phyloP scores from a whole-genome alignment of 2,113 vertebrate species.

The Chloropsis hardwickii region DNA sequence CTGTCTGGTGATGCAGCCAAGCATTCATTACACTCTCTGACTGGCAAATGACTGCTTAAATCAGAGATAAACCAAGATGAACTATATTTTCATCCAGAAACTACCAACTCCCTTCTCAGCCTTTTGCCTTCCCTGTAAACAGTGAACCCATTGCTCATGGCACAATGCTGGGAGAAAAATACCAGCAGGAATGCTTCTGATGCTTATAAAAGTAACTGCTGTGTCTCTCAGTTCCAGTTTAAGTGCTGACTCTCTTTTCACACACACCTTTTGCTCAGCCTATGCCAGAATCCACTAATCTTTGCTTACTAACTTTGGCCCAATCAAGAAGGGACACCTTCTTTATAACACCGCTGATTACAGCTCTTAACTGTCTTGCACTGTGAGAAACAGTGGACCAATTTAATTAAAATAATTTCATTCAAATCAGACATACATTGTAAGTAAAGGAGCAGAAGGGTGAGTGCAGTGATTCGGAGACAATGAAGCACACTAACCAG shows the following conservation, averaged over 20 bases:
- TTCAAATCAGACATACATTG: constrained; percentile 13
- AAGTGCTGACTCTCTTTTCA: not conserved
- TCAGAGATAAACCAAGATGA: not conserved
- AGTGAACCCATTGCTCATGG: not conserved
- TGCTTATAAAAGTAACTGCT: not conserved
- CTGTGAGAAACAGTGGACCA: not conserved
- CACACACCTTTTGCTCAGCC: not conserved
- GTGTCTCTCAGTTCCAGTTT: not conserved
- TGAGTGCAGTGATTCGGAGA: not conserved
- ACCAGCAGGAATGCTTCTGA: not conserved
- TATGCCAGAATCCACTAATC: not conserved
- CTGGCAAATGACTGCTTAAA: not conserved
- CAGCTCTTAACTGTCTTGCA: not conserved
- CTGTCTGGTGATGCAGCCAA: not conserved
- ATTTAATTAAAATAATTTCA: constrained; percentile 31
- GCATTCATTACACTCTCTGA: not conserved
- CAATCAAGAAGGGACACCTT: not conserved
- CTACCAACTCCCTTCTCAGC: not conserved
- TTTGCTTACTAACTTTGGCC: not conserved
- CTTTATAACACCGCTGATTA: not conserved
- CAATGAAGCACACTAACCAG: constrained; percentile 14
- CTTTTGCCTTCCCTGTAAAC: not conserved
- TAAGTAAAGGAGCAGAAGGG: constrained; percentile 12
- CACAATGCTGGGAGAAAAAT: not conserved
- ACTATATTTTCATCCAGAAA: not conserved